A percentile compares a stretch with the other conserved stretches of the same genome.
Evolutionary conservation across 2,888 invertebrate species (phyloP).

Genomic region (Nudaria mundana): DNA sequence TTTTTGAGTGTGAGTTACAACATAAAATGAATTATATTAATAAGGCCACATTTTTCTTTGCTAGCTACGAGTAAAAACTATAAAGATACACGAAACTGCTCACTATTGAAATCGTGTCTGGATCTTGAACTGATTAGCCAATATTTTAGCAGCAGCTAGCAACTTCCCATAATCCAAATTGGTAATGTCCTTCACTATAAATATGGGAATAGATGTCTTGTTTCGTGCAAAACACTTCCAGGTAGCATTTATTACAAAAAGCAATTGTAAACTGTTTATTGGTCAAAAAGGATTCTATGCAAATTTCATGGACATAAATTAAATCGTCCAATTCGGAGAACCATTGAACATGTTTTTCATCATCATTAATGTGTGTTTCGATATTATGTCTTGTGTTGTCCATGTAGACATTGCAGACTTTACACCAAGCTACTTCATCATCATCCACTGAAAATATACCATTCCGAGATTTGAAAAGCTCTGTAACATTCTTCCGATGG

Average conservation of each 20-base stretch:
- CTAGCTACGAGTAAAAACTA: too few relatives aligned
- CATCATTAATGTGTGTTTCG: conserved; percentile 52
- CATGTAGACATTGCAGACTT: conserved; percentile 50
- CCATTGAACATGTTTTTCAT: conserved; percentile 52
- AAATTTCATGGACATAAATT: conserved; percentile 48
- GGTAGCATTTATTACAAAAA: conserved; percentile 52
- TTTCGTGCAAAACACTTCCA: conserved; percentile 43
- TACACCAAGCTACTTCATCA: conserved; percentile 54
- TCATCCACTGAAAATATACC: conserved; percentile 50
- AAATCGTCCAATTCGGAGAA: conserved; percentile 53
- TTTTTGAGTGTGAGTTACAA: too few relatives aligned
- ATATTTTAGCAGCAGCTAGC: conserved; percentile 9
- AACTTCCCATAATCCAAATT: conserved; percentile 36
- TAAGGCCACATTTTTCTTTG: too few relatives aligned
- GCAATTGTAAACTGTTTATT: conserved; percentile 51
- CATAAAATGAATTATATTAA: too few relatives aligned
- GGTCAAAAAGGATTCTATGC: conserved; percentile 42
- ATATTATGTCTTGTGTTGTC: conserved; percentile 43
- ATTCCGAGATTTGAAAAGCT: conserved; percentile 51
- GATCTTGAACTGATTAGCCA: conserved; percentile 17
- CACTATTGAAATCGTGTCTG: too few relatives aligned
- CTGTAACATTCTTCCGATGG: conserved; percentile 50
- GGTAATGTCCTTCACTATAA: conserved; percentile 47
- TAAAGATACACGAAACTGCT: too few relatives aligned
- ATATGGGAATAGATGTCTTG: conserved; percentile 50